Conservation (phyloP, 2,797 vertebrate species). For the Eutrigla gurnardus region DNA sequence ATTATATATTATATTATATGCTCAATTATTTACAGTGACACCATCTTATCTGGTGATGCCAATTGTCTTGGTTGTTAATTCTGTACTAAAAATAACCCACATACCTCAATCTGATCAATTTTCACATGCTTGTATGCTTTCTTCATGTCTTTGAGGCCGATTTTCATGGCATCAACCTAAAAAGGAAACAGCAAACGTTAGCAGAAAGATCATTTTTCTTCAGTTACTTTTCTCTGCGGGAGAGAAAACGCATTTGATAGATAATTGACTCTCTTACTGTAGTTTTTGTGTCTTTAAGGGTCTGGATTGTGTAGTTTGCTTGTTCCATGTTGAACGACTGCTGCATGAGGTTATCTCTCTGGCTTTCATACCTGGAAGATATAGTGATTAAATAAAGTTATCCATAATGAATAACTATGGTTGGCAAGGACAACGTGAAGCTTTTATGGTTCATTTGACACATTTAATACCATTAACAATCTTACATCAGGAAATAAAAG, state of each 20-base stretch:
- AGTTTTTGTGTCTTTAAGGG: slow-evolving; percentile 97
- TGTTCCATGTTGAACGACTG: slow-evolving; percentile 99
- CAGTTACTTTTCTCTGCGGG: neutral
- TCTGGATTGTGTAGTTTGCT: slow-evolving; percentile 96
- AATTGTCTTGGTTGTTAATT: neutral
- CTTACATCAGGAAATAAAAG: neutral
- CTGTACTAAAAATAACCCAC: neutral
- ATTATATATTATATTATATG: neutral
- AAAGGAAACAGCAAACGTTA: slow-evolving; percentile 32
- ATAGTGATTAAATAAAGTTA: neutral
- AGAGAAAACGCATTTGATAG: neutral
- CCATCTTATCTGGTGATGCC: neutral
- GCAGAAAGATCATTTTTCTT: neutral
- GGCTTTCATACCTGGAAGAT: slow-evolving; percentile 92
- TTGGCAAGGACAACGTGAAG: neutral
- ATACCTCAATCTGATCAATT: slow-evolving; percentile 97
- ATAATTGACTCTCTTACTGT: slow-evolving; percentile 84
- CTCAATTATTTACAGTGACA: neutral
- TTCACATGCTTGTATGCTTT: slow-evolving; percentile 97
- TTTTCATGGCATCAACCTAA: slow-evolving; percentile 98
- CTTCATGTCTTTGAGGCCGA: slow-evolving; percentile 99
- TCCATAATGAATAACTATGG: neutral
- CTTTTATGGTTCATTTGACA: neutral
- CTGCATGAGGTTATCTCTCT: slow-evolving; percentile 94
- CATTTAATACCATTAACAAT: neutral